Evolutionary conservation across 2,888 invertebrate species (phyloP), one percentile per base, ranked within the genome.

Genomic region (Biston stratarius): DNA sequence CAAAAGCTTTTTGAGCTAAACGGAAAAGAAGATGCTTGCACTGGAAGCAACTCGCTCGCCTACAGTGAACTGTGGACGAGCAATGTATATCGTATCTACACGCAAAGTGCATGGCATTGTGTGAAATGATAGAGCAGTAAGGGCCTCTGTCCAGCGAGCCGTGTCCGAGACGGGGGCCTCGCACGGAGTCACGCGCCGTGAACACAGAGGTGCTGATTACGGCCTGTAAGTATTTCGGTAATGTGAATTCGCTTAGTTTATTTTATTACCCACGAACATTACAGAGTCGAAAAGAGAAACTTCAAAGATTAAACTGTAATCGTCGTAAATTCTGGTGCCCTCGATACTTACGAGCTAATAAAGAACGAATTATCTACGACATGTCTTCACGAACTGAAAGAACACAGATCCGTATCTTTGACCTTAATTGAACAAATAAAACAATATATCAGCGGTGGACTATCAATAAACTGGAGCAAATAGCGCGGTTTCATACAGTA

Each of bases 91-190:
- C 24, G 24, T 24, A 24, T n/a, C 6, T 44, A 1, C n/a, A 33
- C 12, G 60, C 42, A 34, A 52, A 53, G 48, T 51, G 40, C 40
- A 34, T n/a, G 48, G 6, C 7, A n/a, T 33, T 53, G 14, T 6
- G 24, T n/a, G 24, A 10, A 44, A 51, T 34, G 34, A 38, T 33
- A 38, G 53, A 24, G 47, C 49, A 49, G 47, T 49, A 57, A 69
- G 66, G 64, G 68, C 70, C 61, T 38, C 47, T n/a, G 38, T 52
- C 67, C 67, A 55, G 45, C 71, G 62, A 59, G 67, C 64, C 70
- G 67, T 61, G 62, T 60, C 72, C 45, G 53, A 60, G 70, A 69
- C 67, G 48, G 36, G 36, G 49, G 62, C 62, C 66, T 64, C 67
- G 61, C 67, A 63, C 64, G 52, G 51, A 58, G 61, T 58, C 59